These are phyloP conservation scores for Solea solea DNA, from an alignment of 2,113 vertebrate species.

Conservation along the genomic window DNA sequence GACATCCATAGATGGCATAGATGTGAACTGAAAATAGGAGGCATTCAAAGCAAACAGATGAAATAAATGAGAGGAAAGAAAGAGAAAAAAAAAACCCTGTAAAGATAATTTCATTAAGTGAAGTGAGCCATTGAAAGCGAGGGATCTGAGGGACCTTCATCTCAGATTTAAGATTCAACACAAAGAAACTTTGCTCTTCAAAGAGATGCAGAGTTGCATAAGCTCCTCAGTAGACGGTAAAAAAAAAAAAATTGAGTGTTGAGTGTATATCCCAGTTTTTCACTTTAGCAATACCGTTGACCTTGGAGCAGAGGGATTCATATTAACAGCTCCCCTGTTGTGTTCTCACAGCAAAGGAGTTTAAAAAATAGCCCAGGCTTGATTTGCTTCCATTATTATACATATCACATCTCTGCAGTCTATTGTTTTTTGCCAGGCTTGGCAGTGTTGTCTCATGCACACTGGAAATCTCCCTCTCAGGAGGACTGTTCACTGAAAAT, in stretches of 20 bases:
- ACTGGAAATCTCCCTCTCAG: constrained; percentile 54
- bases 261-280: not conserved
- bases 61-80: not conserved
- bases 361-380: constrained; percentile 36
- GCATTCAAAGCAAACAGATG: not conserved
- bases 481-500: constrained; percentile 53
- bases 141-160: constrained; percentile 36
- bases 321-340: constrained; percentile 33
- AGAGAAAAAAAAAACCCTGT: constrained; percentile 21
- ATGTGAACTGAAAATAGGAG: constrained; percentile 37
- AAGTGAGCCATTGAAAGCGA: constrained; percentile 36
- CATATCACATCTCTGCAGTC: constrained; percentile 66
- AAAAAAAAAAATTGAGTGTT: constrained; percentile 5
- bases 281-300: constrained; percentile 36
- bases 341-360: constrained; percentile 49
- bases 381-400: constrained; percentile 66
- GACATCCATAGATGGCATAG: constrained; percentile 49
- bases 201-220: constrained; percentile 22
- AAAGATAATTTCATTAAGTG: constrained; percentile 55
- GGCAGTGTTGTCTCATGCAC: constrained; percentile 35
- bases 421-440: constrained; percentile 63
- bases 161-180: constrained; percentile 5
- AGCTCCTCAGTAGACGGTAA: not conserved
- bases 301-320: constrained; percentile 39
- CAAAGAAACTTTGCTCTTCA: constrained; percentile 29